These are phyloP conservation scores for Helicorthomorpha holstii DNA, from an alignment of 1,140 invertebrate genomes.

Conservation along the genomic window DNA sequence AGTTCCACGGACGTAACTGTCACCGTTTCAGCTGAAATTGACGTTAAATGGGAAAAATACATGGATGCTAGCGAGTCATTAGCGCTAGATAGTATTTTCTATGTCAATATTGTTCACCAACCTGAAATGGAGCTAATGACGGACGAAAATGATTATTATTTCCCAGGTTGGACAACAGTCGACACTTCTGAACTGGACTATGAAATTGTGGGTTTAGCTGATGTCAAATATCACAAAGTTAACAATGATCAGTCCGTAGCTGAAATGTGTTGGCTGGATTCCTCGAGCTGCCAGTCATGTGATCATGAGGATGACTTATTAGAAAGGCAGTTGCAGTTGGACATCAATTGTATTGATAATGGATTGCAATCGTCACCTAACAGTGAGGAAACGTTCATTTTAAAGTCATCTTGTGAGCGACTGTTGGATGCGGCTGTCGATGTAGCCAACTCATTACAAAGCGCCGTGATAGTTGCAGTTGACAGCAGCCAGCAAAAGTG, in stretches of 20 bases:
- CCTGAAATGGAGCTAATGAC: neutral
- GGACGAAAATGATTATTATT: neutral
- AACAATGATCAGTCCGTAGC: neutral
- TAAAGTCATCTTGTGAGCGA: neutral
- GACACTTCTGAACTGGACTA: neutral
- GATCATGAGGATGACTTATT: neutral
- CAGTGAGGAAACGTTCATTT: neutral
- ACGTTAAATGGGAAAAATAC: constrained; percentile 5
- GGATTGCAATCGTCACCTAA: neutral
- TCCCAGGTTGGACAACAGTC: neutral
- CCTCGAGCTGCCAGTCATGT: neutral
- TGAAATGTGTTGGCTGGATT: constrained; percentile 1
- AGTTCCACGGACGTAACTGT: neutral
- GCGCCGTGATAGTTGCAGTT: constrained; percentile 13
- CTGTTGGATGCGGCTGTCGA: constrained; percentile 44
- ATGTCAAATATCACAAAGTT: no score
- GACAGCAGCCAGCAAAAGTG: neutral
- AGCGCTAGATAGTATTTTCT: constrained; percentile 3
- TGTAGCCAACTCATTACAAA: constrained; percentile 44
- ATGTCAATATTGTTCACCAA: neutral
- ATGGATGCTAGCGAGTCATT: constrained; percentile 5
- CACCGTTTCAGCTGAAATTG: neutral
- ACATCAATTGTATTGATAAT: neutral
- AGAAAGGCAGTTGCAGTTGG: neutral
- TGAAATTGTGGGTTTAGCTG: no score